Percentiles rank a stretch among this genome's conserved stretches.
These are phyloP conservation scores for Solea senegalensis DNA, from an alignment of 2,113 vertebrate genomes.

Conservation along the genomic window DNA sequence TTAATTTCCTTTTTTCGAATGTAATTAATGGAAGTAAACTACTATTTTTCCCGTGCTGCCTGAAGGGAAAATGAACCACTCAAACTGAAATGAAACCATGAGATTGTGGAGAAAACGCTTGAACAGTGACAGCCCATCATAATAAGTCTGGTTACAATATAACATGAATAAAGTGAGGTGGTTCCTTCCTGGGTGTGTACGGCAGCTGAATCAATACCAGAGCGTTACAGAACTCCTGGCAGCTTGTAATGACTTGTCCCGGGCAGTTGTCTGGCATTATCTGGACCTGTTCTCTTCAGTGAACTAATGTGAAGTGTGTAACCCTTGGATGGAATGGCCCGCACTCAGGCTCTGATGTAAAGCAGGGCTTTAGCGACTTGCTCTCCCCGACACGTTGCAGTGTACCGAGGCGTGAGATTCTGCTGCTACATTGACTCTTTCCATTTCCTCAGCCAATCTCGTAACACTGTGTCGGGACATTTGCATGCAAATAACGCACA, in stretches of 20 bases:
- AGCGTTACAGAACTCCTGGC: conserved; percentile 1
- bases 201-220: conserved; percentile 9
- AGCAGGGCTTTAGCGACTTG: conserved; percentile 37
- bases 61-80: too few relatives aligned
- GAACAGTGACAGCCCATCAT: neutral
- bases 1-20: too few relatives aligned
- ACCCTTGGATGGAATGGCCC: conserved; percentile 46
- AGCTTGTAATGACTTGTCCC: neutral
- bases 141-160: conserved; percentile 6
- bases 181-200: neutral
- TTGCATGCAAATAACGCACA: conserved; percentile 50
- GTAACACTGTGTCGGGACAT: conserved; percentile 9
- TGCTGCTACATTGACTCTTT: conserved; percentile 36
- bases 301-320: conserved; percentile 57
- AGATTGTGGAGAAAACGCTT: neutral
- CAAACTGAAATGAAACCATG: neutral
- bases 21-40: too few relatives aligned
- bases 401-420: conserved; percentile 40
- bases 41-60: too few relatives aligned
- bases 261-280: conserved; percentile 34
- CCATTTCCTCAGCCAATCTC: conserved; percentile 43
- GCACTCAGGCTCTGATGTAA: conserved; percentile 58
- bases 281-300: conserved; percentile 59
- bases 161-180: neutral
- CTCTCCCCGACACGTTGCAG: conserved; percentile 39